Evolutionary conservation across 2,797 vertebrate species (phyloP), one percentile per base, ranked within the genome.

Genomic region (Chrysocyon brachyurus): DNA sequence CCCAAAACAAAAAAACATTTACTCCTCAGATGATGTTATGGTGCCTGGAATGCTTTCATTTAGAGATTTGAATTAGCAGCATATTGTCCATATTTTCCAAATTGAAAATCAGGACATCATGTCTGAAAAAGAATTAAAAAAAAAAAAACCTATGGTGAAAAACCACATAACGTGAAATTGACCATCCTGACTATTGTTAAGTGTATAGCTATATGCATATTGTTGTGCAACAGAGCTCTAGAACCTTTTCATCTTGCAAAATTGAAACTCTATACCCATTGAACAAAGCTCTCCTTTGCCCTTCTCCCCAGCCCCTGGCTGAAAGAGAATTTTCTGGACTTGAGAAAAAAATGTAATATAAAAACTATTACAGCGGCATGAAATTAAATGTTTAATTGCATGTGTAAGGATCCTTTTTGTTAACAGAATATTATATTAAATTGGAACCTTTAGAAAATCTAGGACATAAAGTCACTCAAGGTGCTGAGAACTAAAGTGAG

Each of bases 381-480:
- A 90, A 90, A 84, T 78, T 36, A 64, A 77, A 64, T n/a, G 46
- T 89, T 89, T 84, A 68, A 77, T 59, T 77, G 70, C 36, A 59
- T 22, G 4, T 68, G 31, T 46, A 77, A 66, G 31, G 31, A 66
- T 77, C 31, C 24, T 22, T 12, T 57, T 84, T 16, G 57, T 77
- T 77, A 84, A 90, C 36, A 84, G 79, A 77, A 52, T 90, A 84
- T 57, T 77, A 28, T 84, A 77, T 68, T 89, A 89, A 75, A 89
- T 49, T 77, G 31, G 24, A 90, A 84, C 33, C 68, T 64, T 87
- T 94, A 66, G 61, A 84, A 77, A 75, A 59, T 68, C 17, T 66
- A 59, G 36, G 54, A 59, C 36, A 63, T 63, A 49, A 49, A 28
- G 28, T 83, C 22, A 31, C 12, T 87, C 24, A 59, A 66, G n/a